Conservation (phyloP, 2,797 vertebrate species). For the Manis pentadactyla region DNA sequence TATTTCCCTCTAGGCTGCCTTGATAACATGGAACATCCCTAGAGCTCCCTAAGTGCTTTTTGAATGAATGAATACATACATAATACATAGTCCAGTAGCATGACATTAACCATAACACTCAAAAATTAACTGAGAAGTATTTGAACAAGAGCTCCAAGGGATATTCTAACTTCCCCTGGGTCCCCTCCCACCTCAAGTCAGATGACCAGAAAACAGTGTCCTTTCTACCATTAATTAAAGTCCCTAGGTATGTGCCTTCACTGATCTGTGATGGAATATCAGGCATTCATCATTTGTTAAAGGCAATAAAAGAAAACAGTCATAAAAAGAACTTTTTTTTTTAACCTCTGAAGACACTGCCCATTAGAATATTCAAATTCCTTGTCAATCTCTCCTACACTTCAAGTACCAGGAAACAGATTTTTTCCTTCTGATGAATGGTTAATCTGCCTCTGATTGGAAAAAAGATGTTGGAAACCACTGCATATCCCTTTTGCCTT, state of each 20-base stretch:
- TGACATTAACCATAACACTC: not conserved
- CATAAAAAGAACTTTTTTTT: not conserved
- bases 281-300: not conserved
- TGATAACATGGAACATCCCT: not conserved
- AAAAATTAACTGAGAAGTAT: not conserved
- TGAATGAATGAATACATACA: not conserved
- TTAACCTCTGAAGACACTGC: not conserved
- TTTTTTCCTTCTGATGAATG: not conserved
- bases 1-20: not conserved
- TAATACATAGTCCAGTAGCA: too few species aligned
- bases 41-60: not conserved
- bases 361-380: slow-evolving; percentile 47
- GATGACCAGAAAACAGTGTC: not conserved
- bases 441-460: not conserved
- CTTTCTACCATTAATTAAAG: not conserved
- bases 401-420: not conserved
- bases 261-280: not conserved
- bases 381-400: not conserved
- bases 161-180: not conserved
- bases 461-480: slow-evolving; percentile 42
- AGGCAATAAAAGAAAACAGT: not conserved
- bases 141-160: not conserved
- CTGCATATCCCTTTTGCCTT: not conserved
- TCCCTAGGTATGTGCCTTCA: not conserved
- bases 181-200: not conserved